These are phyloP conservation scores for Morbakka virulenta DNA, from an alignment of 30 jellyfish, hydroid and myxozoan genomes.

Conservation along the genomic window DNA sequence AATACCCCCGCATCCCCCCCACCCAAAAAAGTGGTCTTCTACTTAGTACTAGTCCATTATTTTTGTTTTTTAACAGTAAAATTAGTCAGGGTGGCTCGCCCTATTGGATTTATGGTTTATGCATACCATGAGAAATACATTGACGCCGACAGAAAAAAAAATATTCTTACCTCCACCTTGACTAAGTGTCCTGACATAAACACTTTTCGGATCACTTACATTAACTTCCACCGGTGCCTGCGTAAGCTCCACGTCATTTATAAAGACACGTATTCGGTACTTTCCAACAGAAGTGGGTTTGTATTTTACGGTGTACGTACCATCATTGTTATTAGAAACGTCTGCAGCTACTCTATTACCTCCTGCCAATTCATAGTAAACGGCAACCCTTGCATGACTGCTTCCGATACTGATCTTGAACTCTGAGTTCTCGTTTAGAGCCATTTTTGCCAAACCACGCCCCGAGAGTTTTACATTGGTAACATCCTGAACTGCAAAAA, in stretches of 20 bases:
- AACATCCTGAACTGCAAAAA: constrained; percentile 74
- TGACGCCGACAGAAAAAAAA: too few relatives aligned
- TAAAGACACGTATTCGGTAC: constrained; percentile 57
- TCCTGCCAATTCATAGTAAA: constrained; percentile 64
- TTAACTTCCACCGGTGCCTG: constrained; percentile 79
- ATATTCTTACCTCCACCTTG: constrained; percentile 66
- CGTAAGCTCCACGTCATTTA: constrained; percentile 85
- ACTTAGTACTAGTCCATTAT: too few relatives aligned
- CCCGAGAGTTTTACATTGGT: constrained; percentile 65
- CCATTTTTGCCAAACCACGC: constrained; percentile 57
- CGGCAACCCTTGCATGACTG: constrained; percentile 64
- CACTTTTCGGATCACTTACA: constrained; percentile 67
- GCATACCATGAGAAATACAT: too few relatives aligned
- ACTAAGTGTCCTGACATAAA: constrained; percentile 61
- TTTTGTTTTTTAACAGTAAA: too few relatives aligned
- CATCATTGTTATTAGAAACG: constrained; percentile 66
- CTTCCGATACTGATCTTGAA: constrained; percentile 83
- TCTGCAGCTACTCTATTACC: constrained; percentile 55
- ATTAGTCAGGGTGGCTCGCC: too few relatives aligned
- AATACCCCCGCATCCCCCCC: too few relatives aligned
- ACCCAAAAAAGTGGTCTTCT: too few relatives aligned
- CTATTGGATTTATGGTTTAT: too few relatives aligned
- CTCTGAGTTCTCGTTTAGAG: constrained; percentile 57
- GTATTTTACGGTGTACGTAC: constrained; percentile 63
- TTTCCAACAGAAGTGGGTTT: constrained; percentile 72